Evolutionary conservation across 2,888 invertebrate species (phyloP).

Genomic region (Trichogramma dendrolimi): DNA sequence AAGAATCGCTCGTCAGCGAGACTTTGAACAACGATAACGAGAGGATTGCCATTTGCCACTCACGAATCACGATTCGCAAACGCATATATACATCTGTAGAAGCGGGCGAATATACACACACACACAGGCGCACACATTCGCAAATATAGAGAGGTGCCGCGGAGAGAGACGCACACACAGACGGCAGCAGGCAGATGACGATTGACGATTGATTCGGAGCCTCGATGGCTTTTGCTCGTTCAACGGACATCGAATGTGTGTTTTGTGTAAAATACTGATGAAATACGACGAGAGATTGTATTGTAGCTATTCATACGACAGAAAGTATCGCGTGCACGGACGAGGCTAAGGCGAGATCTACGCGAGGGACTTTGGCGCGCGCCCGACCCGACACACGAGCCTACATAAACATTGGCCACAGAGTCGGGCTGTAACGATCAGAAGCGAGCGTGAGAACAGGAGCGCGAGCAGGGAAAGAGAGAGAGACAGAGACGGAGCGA

Average conservation of each 20-base stretch:
- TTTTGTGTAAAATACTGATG: too few species aligned
- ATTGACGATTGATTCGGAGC: background rate
- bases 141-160: background rate
- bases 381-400: too few species aligned
- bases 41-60: too few species aligned
- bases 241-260: too few species aligned
- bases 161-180: background rate
- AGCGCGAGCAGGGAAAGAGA: background rate
- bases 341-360: constrained; percentile 15
- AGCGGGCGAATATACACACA: constrained; percentile 12
- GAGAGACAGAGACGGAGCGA: background rate
- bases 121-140: background rate
- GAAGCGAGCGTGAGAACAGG: background rate
- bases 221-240: too few species aligned
- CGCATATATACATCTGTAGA: background rate
- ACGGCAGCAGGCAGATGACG: background rate
- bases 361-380: constrained; percentile 10
- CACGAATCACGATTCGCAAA: background rate
- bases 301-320: background rate
- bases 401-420: background rate
- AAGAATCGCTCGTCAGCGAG: too few species aligned
- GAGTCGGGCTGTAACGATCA: background rate
- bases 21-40: too few species aligned
- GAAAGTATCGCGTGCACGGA: background rate
- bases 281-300: background rate